A percentile compares a stretch with the other conserved stretches of the same genome.
Conservation (phyloP, 23 tunicate species). For the Phallusia fumigata region DNA sequence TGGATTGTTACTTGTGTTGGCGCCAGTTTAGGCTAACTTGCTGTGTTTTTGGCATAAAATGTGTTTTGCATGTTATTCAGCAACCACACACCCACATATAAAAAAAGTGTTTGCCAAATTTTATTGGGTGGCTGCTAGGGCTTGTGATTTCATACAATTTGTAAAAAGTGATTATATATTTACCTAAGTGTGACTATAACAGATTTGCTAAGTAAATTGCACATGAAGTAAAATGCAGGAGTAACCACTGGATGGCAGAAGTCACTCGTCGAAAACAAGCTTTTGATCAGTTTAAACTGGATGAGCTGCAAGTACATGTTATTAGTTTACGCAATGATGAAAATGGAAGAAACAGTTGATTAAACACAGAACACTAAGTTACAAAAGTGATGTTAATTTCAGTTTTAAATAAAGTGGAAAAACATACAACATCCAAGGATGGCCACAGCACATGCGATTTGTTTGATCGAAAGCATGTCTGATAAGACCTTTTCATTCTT, state of each 20-base stretch:
- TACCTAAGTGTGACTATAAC: slow-evolving; percentile 43
- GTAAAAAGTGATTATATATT: neutral
- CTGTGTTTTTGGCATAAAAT: too few relatives aligned
- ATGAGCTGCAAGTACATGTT: slow-evolving; percentile 42
- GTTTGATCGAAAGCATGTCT: slow-evolving; percentile 19
- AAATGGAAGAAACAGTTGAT: neutral
- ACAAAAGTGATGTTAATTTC: too few relatives aligned
- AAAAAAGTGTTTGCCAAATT: too few relatives aligned
- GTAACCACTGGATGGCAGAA: slow-evolving; percentile 66
- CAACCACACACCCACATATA: too few relatives aligned
- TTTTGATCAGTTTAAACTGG: slow-evolving; percentile 80
- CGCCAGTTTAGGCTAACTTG: too few relatives aligned
- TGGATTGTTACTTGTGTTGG: too few relatives aligned
- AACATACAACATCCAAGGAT: slow-evolving; percentile 47
- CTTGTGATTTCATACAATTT: neutral
- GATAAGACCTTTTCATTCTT: slow-evolving; percentile 45
- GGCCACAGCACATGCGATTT: slow-evolving; percentile 23
- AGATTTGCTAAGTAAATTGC: slow-evolving; percentile 38
- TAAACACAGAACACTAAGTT: too few relatives aligned
- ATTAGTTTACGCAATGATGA: too few relatives aligned
- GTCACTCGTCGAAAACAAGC: slow-evolving; percentile 82
- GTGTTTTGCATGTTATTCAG: too few relatives aligned
- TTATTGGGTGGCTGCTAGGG: too few relatives aligned
- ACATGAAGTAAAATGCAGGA: slow-evolving; percentile 77
- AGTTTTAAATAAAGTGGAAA: too few relatives aligned